Conservation (phyloP, 2,797 vertebrate genomes). For the Bradypodion ventrale region DNA sequence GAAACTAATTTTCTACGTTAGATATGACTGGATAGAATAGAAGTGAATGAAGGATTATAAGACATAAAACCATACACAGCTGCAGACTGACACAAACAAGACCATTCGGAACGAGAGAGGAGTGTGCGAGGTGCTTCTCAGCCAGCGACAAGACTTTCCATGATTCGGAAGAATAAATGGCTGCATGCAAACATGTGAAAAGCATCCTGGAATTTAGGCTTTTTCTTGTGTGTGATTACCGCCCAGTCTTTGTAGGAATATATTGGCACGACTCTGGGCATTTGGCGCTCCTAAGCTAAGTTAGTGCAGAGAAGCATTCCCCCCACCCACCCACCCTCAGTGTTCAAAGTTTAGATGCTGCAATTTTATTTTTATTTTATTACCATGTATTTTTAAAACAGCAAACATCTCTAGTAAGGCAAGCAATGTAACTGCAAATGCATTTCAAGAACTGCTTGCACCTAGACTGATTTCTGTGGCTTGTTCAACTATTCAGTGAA, state of each 20-base stretch:
- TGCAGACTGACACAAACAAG: slow-evolving; percentile 91
- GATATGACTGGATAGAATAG: slow-evolving; percentile 89
- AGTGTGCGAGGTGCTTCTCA: slow-evolving; percentile 78
- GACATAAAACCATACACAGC: slow-evolving; percentile 94
- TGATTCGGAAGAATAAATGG: slow-evolving; percentile 62
- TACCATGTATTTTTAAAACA: slow-evolving; percentile 63
- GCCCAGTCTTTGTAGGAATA: slow-evolving; percentile 66
- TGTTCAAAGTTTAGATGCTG: slow-evolving; percentile 64
- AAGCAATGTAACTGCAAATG: slow-evolving; percentile 69
- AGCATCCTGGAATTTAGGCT: slow-evolving; percentile 55
- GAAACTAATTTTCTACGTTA: slow-evolving; percentile 95
- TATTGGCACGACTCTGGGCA: slow-evolving; percentile 58
- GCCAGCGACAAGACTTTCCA: slow-evolving; percentile 68
- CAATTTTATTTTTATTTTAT: slow-evolving; percentile 59
- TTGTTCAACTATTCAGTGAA: slow-evolving; percentile 72
- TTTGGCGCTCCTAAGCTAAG: slow-evolving; percentile 61
- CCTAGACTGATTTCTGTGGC: slow-evolving; percentile 66
- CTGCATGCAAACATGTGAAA: slow-evolving; percentile 71
- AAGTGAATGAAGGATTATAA: slow-evolving; percentile 93
- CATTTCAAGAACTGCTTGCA: slow-evolving; percentile 68
- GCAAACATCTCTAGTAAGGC: slow-evolving; percentile 70
- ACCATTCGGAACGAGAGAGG: slow-evolving; percentile 87
- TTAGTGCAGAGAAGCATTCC: slow-evolving; percentile 73
- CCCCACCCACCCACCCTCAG: slow-evolving; percentile 5
- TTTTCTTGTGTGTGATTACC: slow-evolving; percentile 58